Evolutionary conservation across 1,140 invertebrate genomes (phyloP).

Genomic region (Pararge aegeria): DNA sequence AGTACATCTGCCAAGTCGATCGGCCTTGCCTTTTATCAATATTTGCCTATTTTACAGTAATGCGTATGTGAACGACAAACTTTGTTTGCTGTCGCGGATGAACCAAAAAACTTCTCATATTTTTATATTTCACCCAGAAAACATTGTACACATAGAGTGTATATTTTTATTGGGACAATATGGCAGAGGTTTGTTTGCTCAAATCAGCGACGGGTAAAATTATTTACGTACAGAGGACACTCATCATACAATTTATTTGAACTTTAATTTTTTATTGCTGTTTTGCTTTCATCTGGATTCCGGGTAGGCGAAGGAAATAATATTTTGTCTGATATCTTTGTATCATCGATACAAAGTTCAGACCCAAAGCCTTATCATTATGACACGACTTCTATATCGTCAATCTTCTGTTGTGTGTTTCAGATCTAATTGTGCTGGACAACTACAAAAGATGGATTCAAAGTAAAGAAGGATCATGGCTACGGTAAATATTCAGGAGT

Average conservation of each 20-base stretch:
- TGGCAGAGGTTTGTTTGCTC: conserved; percentile 1
- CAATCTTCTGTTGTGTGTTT: too few relatives aligned
- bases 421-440: too few relatives aligned
- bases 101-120: conserved; percentile 26
- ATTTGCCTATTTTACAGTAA: conserved; percentile 62
- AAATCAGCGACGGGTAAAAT: neutral
- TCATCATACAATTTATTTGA: neutral
- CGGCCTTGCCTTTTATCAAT: conserved; percentile 63
- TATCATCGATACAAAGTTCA: too few relatives aligned
- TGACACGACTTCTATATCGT: too few relatives aligned
- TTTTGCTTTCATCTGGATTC: too few relatives aligned
- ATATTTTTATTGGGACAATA: conserved; percentile 6
- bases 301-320: too few relatives aligned
- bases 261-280: neutral
- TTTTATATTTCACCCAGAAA: conserved; percentile 2
- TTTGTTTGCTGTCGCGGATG: conserved; percentile 36
- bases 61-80: conserved; percentile 36
- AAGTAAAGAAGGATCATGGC: too few relatives aligned
- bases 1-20: conserved; percentile 57
- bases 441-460: too few relatives aligned
- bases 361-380: too few relatives aligned
- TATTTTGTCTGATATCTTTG: too few relatives aligned
- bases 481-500: too few relatives aligned
- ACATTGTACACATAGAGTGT: neutral
- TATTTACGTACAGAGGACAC: neutral